phyloP scores from a whole-genome alignment of 2,888 invertebrate genomes.

The Eilema caniola region DNA sequence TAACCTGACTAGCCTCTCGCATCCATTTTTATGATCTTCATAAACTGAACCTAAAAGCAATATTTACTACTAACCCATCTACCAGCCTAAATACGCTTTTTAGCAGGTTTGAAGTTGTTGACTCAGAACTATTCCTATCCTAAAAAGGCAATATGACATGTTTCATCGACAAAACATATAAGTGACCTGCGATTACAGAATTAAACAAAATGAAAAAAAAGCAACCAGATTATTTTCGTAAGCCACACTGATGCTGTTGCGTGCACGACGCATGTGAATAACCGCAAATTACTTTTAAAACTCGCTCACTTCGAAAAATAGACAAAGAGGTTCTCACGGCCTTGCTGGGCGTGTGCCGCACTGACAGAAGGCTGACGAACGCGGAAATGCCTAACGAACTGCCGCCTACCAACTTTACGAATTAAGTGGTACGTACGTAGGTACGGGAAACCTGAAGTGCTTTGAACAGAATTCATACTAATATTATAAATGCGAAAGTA shows the following conservation, averaged over 20 bases:
- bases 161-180: neutral
- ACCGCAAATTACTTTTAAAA: slow-evolving; percentile 48
- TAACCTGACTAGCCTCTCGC: neutral
- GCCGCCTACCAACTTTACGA: slow-evolving; percentile 79
- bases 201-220: neutral
- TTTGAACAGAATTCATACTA: slow-evolving; percentile 22
- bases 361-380: slow-evolving; percentile 74
- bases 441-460: slow-evolving; percentile 17
- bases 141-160: neutral
- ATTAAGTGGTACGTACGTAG: slow-evolving; percentile 58
- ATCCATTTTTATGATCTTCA: neutral
- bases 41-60: too few species aligned
- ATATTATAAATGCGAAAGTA: too few species aligned
- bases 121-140: neutral
- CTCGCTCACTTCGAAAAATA: slow-evolving; percentile 64
- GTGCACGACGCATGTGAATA: slow-evolving; percentile 47
- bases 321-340: slow-evolving; percentile 84
- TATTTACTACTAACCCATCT: too few species aligned
- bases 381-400: slow-evolving; percentile 75
- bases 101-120: too few species aligned
- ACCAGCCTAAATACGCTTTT: neutral
- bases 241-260: slow-evolving; percentile 30
- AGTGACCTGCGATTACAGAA: slow-evolving; percentile 11
- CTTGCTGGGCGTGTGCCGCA: slow-evolving; percentile 76
- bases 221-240: slow-evolving; percentile 25